These are phyloP conservation scores for Tapirus indicus DNA, from an alignment of 2,797 vertebrate genomes.

Conservation along the genomic window DNA sequence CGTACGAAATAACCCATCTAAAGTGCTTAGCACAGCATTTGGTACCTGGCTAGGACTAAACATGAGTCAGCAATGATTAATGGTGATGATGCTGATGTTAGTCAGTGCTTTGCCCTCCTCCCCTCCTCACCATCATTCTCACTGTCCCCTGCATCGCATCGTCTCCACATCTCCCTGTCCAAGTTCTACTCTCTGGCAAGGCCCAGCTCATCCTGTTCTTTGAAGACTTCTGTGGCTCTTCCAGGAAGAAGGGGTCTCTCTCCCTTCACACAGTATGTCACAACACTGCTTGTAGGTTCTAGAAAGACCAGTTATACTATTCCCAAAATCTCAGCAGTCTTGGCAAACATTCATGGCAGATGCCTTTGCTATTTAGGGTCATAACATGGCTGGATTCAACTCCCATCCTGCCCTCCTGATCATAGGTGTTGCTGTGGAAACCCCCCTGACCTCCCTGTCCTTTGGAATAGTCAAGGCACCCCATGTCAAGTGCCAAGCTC, in stretches of 20 bases:
- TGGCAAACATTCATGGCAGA: neutral
- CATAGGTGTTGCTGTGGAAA: neutral
- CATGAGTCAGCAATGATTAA: neutral
- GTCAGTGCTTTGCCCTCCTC: neutral
- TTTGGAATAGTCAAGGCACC: neutral
- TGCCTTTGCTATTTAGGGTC: neutral
- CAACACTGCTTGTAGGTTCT: neutral
- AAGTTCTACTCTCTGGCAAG: neutral
- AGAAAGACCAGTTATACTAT: neutral
- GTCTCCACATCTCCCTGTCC: neutral
- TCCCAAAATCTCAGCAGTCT: neutral
- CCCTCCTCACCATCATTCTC: neutral
- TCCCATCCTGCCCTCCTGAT: neutral
- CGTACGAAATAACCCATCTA: too few relatives aligned
- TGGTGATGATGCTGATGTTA: accelerated
- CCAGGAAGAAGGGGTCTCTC: neutral
- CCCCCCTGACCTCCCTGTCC: neutral
- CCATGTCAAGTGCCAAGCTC: neutral
- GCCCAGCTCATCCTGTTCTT: neutral
- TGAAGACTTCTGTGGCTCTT: neutral
- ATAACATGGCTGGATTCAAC: neutral
- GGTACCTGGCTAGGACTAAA: neutral
- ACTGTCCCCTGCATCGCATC: neutral
- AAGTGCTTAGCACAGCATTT: neutral
- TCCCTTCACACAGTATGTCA: neutral